These are phyloP conservation scores for Protosalanx chinensis DNA, from an alignment of 2,797 vertebrate genomes.

Conservation along the genomic window DNA sequence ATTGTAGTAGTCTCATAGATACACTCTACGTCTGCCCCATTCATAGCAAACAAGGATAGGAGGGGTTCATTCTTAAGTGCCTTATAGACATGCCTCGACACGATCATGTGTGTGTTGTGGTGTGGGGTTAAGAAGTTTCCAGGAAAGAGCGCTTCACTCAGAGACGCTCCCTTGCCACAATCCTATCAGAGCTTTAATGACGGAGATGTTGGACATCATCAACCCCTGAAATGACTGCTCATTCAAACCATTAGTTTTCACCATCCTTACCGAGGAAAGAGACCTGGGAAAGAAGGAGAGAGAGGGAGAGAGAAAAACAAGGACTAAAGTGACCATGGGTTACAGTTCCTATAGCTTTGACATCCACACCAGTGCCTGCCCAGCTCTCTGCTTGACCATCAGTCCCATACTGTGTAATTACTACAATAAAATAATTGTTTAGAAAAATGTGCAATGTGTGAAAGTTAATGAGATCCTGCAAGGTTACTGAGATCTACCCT, in stretches of 20 bases:
- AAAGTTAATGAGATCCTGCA: too few relatives aligned
- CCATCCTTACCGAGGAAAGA: conserved; percentile 31
- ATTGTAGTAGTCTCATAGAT: too few relatives aligned
- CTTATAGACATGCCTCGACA: too few relatives aligned
- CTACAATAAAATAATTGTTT: conserved; percentile 73
- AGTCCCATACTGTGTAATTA: conserved; percentile 60
- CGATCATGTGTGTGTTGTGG: too few relatives aligned
- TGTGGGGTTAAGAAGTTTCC: too few relatives aligned
- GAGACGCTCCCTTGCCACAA: too few relatives aligned
- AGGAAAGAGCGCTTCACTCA: too few relatives aligned
- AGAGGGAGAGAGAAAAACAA: not conserved
- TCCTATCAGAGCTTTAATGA: too few relatives aligned
- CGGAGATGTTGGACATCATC: not conserved
- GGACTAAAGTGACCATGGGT: conserved; percentile 9
- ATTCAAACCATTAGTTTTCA: conserved; percentile 36
- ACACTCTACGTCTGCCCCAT: too few relatives aligned
- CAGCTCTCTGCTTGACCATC: conserved; percentile 44
- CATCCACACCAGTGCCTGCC: conserved; percentile 39
- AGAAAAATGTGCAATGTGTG: conserved; percentile 37
- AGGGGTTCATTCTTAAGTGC: too few relatives aligned
- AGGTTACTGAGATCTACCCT: not conserved
- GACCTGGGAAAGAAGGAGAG: conserved; percentile 11
- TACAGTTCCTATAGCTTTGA: conserved; percentile 23
- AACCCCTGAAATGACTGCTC: conserved; percentile 24
- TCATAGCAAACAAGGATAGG: too few relatives aligned